Evolutionary conservation across 1,140 invertebrate genomes (phyloP).

Genomic region (Drosophila ohnishii): DNA sequence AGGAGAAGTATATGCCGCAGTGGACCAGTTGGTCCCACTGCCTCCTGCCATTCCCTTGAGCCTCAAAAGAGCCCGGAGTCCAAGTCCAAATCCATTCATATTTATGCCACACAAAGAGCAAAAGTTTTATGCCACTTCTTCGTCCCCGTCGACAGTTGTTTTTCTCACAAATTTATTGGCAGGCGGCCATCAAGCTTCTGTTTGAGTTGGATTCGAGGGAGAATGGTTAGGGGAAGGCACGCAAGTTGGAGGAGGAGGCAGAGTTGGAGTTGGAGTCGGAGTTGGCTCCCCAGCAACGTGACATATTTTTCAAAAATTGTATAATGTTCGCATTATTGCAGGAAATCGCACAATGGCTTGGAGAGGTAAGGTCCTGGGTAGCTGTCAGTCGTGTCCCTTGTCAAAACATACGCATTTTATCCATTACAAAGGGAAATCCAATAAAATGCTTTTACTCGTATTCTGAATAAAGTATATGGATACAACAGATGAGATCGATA

Average conservation of each 20-base stretch:
- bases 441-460: conserved; percentile 20
- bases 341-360: conserved; percentile 43
- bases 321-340: conserved; percentile 68
- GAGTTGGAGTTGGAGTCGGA: not conserved
- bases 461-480: not conserved
- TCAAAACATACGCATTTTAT: conserved; percentile 40
- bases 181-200: conserved; percentile 65
- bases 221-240: not conserved
- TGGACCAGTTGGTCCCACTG: conserved; percentile 28
- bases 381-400: conserved; percentile 38
- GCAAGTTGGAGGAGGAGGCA: not conserved
- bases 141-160: conserved; percentile 69
- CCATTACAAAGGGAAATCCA: conserved; percentile 20
- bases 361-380: not conserved
- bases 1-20: conserved; percentile 26
- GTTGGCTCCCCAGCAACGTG: conserved; percentile 46
- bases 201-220: conserved; percentile 34
- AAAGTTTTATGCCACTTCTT: conserved; percentile 70
- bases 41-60: conserved; percentile 7
- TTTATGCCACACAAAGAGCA: conserved; percentile 74
- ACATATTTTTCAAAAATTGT: conserved; percentile 70
- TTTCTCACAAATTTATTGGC: conserved; percentile 74
- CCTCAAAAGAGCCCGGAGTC: conserved; percentile 7
- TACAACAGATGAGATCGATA: conserved; percentile 4
- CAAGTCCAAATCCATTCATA: conserved; percentile 71